phyloP scores from a whole-genome alignment of 2,888 invertebrate species.

The Odontomyia ornata region DNA sequence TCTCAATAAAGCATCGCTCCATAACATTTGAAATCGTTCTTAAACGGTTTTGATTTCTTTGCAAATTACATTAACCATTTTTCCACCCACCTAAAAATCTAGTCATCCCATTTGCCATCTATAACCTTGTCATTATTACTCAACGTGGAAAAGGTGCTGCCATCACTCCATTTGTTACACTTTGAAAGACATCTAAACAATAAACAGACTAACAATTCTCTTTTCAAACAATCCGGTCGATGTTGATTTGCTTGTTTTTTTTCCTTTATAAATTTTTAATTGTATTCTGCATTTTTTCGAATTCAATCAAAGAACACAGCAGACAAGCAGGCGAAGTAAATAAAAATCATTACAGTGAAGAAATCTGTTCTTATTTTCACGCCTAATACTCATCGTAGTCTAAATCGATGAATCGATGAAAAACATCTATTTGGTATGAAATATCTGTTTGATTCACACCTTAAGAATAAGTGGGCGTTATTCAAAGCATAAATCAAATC shows the following conservation, averaged over 20 bases:
- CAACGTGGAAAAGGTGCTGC: slow-evolving; percentile 33
- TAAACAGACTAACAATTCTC: slow-evolving; percentile 21
- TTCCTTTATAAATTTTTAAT: too few relatives aligned
- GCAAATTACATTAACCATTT: slow-evolving; percentile 33
- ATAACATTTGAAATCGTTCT: background rate
- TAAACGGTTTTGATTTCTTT: slow-evolving; percentile 14
- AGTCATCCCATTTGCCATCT: slow-evolving; percentile 19
- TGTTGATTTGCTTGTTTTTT: background rate
- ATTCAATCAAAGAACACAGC: background rate
- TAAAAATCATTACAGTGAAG: background rate
- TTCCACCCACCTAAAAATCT: background rate
- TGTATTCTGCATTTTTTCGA: background rate
- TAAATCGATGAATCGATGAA: slow-evolving; percentile 23
- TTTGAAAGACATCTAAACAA: slow-evolving; percentile 25
- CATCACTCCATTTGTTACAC: slow-evolving; percentile 41
- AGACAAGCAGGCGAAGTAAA: too few relatives aligned
- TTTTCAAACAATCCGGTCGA: background rate
- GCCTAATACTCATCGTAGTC: slow-evolving; percentile 37
- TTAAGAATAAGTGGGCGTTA: slow-evolving; percentile 39
- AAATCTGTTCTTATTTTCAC: slow-evolving; percentile 38
- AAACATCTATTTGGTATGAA: background rate
- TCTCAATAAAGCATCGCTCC: slow-evolving; percentile 27
- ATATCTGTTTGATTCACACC: slow-evolving; percentile 33
- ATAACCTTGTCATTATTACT: slow-evolving; percentile 39
- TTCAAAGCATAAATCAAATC: slow-evolving; percentile 37